Conservation (phyloP, 2,888 invertebrate genomes). For the Uloborus plumipes region DNA sequence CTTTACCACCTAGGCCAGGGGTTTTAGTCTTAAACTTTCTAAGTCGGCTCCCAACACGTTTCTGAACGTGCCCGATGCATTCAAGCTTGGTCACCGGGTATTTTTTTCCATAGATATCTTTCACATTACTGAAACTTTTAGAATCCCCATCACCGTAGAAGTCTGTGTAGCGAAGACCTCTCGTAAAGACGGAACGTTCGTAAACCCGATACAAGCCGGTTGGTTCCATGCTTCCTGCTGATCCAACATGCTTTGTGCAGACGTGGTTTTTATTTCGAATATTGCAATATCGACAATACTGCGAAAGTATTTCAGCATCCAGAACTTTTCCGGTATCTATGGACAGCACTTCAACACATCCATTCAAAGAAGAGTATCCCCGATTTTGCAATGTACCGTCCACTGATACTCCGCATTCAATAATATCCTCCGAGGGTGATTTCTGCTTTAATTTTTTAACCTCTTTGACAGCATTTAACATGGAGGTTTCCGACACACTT, state of each 20-base stretch:
- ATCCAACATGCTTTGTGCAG: constrained; percentile 4
- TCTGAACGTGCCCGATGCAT: not conserved
- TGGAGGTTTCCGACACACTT: no score
- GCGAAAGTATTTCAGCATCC: constrained; percentile 9
- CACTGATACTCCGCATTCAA: constrained; percentile 8
- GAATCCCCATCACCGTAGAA: constrained; percentile 26
- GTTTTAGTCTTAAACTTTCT: not conserved
- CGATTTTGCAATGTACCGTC: constrained; percentile 21
- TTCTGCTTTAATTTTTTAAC: no score
- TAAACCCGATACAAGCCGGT: constrained; percentile 3
- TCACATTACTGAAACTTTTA: not conserved
- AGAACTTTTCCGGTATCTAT: constrained; percentile 15
- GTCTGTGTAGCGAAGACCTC: not conserved
- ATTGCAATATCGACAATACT: not conserved
- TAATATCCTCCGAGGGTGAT: no score
- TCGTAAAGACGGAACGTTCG: not conserved
- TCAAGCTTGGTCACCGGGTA: not conserved
- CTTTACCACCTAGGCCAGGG: constrained; percentile 10
- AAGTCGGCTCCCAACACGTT: constrained; percentile 2
- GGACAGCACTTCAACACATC: constrained; percentile 2
- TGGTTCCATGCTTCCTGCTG: constrained; percentile 2
- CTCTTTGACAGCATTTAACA: no score
- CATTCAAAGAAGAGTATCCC: constrained; percentile 26
- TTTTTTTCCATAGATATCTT: constrained; percentile 5
- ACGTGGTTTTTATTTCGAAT: not conserved